phyloP scores from a whole-genome alignment of 2,888 invertebrate genomes.

The Dolichopus griseipennis region DNA sequence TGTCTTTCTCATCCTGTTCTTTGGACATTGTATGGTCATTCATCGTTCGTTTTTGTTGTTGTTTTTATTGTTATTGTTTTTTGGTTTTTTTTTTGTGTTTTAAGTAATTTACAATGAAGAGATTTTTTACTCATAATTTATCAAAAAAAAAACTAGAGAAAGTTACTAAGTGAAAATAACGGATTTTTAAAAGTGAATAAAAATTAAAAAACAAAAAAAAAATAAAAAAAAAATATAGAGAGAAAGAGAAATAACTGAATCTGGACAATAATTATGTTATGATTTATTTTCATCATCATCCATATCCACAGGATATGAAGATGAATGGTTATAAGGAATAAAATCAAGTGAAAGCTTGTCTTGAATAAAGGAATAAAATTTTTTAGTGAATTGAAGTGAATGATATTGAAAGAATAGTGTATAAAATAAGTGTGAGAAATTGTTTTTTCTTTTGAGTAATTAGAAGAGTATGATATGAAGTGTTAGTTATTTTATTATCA shows the following conservation, averaged over 20 bases:
- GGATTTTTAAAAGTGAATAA: not conserved
- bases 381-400: too few relatives aligned
- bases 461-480: too few relatives aligned
- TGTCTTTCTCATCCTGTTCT: not conserved
- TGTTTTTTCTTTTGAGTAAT: too few relatives aligned
- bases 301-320: not conserved
- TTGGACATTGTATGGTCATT: too few relatives aligned
- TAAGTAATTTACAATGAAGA: not conserved
- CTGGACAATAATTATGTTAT: not conserved
- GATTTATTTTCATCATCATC: not conserved
- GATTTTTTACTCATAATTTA: not conserved
- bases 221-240: not conserved
- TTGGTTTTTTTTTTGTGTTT: not conserved
- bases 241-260: not conserved
- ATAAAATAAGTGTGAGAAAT: too few relatives aligned
- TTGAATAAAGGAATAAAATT: too few relatives aligned
- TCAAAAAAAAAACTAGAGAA: not conserved
- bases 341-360: too few relatives aligned
- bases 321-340: not conserved
- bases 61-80: too few relatives aligned
- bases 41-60: too few relatives aligned
- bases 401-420: too few relatives aligned
- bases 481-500: too few relatives aligned
- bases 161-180: not conserved
- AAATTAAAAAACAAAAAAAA: not conserved